These are phyloP conservation scores for Phortica magna DNA, from an alignment of 2,888 invertebrate genomes.

Conservation along the genomic window DNA sequence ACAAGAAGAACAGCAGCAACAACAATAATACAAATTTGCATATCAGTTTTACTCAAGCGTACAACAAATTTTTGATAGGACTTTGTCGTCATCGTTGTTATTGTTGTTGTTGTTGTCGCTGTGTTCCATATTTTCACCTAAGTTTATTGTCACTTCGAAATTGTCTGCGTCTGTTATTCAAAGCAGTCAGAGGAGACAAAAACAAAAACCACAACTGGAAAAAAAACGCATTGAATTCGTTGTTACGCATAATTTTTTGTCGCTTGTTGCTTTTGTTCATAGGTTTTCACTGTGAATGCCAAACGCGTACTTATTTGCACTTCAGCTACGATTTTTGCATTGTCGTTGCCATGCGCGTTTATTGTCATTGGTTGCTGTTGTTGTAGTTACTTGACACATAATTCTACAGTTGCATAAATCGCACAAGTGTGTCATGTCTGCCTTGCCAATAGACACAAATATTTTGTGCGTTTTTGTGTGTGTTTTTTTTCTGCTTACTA, in stretches of 20 bases:
- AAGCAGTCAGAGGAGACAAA: background rate
- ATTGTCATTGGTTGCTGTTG: background rate
- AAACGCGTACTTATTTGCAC: background rate
- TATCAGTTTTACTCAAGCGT: conserved; percentile 4
- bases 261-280: background rate
- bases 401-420: conserved; percentile 70
- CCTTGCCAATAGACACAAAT: conserved; percentile 13
- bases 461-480: conserved; percentile 15
- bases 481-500: background rate
- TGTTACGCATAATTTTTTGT: conserved; percentile 13
- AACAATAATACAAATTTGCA: conserved; percentile 17
- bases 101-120: background rate
- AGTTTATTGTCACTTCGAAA: conserved; percentile 11
- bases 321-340: background rate
- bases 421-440: conserved; percentile 70
- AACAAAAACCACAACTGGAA: background rate
- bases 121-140: conserved; percentile 14
- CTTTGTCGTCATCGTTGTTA: conserved; percentile 4
- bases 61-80: conserved; percentile 29
- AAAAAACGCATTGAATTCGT: background rate
- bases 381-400: conserved; percentile 60
- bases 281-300: background rate
- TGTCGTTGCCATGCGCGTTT: background rate
- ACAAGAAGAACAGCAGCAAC: conserved; percentile 25
- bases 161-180: background rate